Conservation (phyloP, 2,113 vertebrate genomes). For the Pseudonaja textilis region DNA sequence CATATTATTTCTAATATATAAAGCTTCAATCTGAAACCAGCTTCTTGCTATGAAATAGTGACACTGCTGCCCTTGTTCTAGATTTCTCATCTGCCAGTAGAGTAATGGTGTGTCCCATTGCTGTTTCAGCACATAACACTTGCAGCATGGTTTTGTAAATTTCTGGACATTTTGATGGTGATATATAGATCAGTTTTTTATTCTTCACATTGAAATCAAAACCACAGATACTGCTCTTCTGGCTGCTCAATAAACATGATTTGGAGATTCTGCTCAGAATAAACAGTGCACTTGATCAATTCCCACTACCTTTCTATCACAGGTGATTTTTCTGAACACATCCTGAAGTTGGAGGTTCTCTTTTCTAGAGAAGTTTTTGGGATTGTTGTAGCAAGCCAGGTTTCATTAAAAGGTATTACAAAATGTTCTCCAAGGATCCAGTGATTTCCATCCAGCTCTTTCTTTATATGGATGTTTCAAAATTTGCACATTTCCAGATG, state of each 20-base stretch:
- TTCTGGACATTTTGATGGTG: neutral
- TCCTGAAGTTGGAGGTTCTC: conserved; percentile 16
- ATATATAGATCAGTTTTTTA: neutral
- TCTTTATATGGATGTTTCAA: fast-evolving
- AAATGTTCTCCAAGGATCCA: neutral
- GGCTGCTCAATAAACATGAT: neutral
- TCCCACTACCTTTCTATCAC: neutral
- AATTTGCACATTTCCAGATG: neutral
- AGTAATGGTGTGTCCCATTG: neutral
- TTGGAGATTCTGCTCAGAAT: neutral
- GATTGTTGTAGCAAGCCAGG: neutral
- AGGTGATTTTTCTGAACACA: neutral
- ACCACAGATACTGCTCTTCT: fast-evolving
- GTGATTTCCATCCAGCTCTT: neutral
- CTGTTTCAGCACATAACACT: neutral
- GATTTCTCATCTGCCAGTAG: neutral
- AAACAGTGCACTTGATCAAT: neutral
- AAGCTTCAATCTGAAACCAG: neutral
- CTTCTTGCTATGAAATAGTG: neutral
- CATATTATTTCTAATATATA: neutral
- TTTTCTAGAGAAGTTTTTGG: neutral
- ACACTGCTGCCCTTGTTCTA: neutral
- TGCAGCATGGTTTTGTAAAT: neutral
- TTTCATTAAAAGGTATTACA: conserved; percentile 15
- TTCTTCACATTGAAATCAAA: neutral